Conservation (phyloP, 2,888 invertebrate species). For the Tenthredo mesomela region DNA sequence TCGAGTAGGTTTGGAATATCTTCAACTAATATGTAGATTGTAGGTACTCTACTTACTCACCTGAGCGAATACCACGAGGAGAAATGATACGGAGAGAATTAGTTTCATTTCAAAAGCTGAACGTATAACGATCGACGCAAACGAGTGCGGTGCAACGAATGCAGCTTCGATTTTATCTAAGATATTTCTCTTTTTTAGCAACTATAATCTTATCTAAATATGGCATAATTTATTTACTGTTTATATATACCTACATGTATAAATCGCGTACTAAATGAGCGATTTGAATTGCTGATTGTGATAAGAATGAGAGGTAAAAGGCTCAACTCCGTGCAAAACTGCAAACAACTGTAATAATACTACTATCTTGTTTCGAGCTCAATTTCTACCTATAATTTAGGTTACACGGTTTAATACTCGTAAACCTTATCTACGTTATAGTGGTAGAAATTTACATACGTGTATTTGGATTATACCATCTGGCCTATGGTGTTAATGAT, state of each 20-base stretch:
- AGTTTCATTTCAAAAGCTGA: background rate
- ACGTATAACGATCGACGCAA: background rate
- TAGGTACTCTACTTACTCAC: background rate
- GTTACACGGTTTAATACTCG: constrained; percentile 6
- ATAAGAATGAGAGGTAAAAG: constrained; percentile 18
- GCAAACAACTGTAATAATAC: background rate
- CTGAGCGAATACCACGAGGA: background rate
- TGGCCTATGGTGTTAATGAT: background rate
- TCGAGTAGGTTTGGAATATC: background rate
- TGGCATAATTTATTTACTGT: constrained; percentile 2
- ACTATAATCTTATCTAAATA: constrained; percentile 19
- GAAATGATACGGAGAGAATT: background rate
- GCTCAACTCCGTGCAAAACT: background rate
- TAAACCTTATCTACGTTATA: constrained; percentile 18
- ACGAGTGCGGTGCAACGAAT: background rate
- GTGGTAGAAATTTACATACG: background rate
- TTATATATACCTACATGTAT: too few relatives aligned
- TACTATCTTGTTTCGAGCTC: constrained; percentile 14
- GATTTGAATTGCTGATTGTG: background rate
- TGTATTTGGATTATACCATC: background rate
- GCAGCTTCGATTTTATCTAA: background rate
- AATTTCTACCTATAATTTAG: background rate
- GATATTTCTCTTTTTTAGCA: background rate
- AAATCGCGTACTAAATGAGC: background rate
- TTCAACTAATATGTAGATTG: background rate